Percentiles rank a stretch among this genome's conserved stretches.
Evolutionary conservation across 2,797 vertebrate species (phyloP).

Genomic region (Caiman crocodilus): DNA sequence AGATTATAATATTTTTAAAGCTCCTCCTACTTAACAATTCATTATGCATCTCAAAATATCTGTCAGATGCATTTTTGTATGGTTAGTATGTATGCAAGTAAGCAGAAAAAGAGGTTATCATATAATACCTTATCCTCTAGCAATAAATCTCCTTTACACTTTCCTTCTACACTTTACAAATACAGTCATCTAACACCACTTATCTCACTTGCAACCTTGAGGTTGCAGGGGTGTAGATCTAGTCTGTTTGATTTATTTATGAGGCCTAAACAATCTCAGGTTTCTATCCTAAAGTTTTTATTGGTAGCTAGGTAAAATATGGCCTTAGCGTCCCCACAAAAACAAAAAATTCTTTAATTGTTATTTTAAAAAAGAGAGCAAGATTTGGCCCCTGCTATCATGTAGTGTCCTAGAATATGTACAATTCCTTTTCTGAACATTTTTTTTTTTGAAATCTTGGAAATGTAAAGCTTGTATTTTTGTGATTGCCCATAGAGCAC

Average conservation of each 20-base stretch:
- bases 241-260: neutral
- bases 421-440: neutral
- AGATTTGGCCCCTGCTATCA: neutral
- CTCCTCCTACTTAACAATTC: neutral
- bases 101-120: neutral
- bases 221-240: neutral
- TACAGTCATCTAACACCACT: neutral
- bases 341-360: neutral
- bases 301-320: neutral
- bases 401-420: neutral
- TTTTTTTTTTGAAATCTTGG: neutral
- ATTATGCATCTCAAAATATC: neutral
- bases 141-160: neutral
- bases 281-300: neutral
- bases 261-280: neutral
- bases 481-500: neutral
- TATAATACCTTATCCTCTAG: neutral
- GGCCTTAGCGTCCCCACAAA: neutral
- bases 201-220: neutral
- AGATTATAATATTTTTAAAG: neutral
- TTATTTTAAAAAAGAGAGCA: neutral
- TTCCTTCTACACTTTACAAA: neutral
- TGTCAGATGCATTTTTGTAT: neutral
- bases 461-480: neutral
- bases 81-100: neutral